Percentiles rank a stretch among this genome's conserved stretches.
Evolutionary conservation across 2,888 invertebrate genomes (phyloP).

Genomic region (Elegia similella): DNA sequence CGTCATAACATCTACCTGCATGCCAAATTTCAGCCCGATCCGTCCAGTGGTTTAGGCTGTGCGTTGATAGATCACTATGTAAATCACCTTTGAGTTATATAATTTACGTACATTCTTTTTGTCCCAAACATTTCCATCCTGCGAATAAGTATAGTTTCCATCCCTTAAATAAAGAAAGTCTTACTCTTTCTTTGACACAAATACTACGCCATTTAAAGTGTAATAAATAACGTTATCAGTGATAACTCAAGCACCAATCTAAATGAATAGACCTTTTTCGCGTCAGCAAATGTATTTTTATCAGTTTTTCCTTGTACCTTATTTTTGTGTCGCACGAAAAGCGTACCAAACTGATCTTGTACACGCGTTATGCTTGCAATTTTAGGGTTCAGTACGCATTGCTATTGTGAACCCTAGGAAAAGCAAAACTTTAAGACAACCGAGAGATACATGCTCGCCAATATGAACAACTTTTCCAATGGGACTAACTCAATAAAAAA

Average conservation of each 20-base stretch:
- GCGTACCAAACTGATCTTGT: not conserved
- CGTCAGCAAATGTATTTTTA: slow-evolving; percentile 14
- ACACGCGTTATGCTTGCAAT: not conserved
- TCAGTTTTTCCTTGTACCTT: slow-evolving; percentile 9
- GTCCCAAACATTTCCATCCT: not conserved
- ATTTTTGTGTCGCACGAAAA: slow-evolving; percentile 3
- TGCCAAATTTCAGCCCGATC: no score
- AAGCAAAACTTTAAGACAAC: no score
- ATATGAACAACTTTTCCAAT: no score
- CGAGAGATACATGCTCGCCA: no score
- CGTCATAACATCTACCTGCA: no score
- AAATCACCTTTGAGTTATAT: no score
- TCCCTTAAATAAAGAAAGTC: not conserved
- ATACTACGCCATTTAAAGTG: slow-evolving; percentile 4
- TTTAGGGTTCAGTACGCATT: not conserved
- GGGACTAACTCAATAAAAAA: no score
- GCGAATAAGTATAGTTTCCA: no score
- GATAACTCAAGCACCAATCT: slow-evolving; percentile 1
- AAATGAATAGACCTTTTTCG: slow-evolving; percentile 9
- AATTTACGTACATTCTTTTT: not conserved
- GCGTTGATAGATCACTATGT: no score
- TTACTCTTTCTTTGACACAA: not conserved
- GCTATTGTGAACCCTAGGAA: no score
- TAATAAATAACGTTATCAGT: slow-evolving; percentile 11
- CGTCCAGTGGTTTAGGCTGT: no score